phyloP scores from a whole-genome alignment of 2,113 vertebrate species.

The Leucoraja erinaceus region DNA sequence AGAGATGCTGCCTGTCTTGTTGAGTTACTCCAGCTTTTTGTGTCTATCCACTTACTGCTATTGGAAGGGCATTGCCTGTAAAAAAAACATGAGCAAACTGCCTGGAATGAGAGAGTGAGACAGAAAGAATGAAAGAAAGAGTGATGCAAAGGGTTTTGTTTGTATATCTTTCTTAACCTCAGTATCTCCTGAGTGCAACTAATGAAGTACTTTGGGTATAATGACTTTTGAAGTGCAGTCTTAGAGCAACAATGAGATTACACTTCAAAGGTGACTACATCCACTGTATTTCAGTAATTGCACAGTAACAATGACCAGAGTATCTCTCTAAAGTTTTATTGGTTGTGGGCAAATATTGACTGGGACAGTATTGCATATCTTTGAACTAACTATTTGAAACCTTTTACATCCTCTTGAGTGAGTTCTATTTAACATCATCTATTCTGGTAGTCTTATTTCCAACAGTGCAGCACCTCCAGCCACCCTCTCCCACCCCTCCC shows the following conservation, averaged over 20 bases:
- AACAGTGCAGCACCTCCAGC: not conserved
- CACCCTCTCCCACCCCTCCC: too few species aligned
- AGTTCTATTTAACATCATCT: not conserved
- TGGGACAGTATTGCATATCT: not conserved
- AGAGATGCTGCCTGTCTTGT: too few species aligned
- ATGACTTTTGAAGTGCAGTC: not conserved
- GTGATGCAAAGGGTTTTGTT: not conserved
- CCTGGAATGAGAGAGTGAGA: not conserved
- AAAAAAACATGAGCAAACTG: not conserved
- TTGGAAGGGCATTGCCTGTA: not conserved
- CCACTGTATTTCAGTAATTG: not conserved
- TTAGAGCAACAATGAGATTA: not conserved
- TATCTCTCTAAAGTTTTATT: not conserved
- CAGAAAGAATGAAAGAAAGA: not conserved
- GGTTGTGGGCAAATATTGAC: not conserved
- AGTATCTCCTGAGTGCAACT: not conserved
- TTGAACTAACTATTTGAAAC: not conserved
- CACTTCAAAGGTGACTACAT: too few species aligned
- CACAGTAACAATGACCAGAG: not conserved
- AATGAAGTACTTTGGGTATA: not conserved
- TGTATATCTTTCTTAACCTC: not conserved
- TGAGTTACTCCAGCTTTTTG: too few species aligned
- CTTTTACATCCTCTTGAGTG: not conserved
- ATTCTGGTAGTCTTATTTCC: not conserved
- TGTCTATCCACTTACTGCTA: not conserved